phyloP scores from a whole-genome alignment of 2,113 vertebrate species.

The Misgurnus anguillicaudatus region DNA sequence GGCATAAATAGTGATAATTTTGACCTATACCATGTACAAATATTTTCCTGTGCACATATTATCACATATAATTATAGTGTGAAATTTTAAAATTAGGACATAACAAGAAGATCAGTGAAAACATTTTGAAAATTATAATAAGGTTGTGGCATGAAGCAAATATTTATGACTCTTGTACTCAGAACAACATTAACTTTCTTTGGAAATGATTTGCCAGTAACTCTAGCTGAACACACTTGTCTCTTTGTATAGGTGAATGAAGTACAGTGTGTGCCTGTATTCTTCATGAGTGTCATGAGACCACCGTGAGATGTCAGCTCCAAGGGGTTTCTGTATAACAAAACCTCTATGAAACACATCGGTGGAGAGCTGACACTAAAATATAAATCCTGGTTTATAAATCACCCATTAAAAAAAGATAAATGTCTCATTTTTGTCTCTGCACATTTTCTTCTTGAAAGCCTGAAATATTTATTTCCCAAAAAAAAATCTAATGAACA shows the following conservation, averaged over 20 bases:
- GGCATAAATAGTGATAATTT: too few relatives aligned
- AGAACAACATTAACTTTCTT: background rate
- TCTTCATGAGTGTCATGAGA: conserved; percentile 67
- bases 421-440: background rate
- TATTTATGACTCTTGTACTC: background rate
- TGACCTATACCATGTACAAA: too few relatives aligned
- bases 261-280: conserved; percentile 27
- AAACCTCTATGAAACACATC: conserved; percentile 53
- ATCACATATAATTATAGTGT: too few relatives aligned
- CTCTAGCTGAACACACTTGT: background rate
- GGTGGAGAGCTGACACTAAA: background rate
- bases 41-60: too few relatives aligned
- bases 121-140: too few relatives aligned
- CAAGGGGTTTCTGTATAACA: conserved; percentile 55
- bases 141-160: background rate
- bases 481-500: background rate
- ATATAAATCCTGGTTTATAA: conserved; percentile 59
- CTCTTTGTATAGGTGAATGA: conserved; percentile 9
- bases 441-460: background rate
- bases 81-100: too few relatives aligned
- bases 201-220: background rate
- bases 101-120: too few relatives aligned
- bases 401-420: conserved; percentile 19
- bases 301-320: conserved; percentile 61
- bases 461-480: too few relatives aligned